Conservation (phyloP, 2,797 vertebrate genomes). For the Dendrocincla fuliginosa region DNA sequence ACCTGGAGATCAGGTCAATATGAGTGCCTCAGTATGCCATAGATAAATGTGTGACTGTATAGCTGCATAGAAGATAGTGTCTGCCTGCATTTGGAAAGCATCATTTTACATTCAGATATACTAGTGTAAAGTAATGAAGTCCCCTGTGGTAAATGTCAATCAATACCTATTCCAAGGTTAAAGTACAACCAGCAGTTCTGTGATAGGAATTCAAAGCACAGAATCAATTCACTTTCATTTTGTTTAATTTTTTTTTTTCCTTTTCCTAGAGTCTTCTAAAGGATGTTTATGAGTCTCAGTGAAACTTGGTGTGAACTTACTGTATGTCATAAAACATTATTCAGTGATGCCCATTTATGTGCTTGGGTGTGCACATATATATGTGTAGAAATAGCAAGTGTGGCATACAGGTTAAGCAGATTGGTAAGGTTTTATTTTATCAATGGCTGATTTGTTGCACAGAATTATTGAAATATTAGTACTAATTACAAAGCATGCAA, state of each 20-base stretch:
- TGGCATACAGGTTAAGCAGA: neutral
- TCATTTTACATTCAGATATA: constrained; percentile 35
- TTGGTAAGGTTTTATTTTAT: neutral
- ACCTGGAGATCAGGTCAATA: neutral
- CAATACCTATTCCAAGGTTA: constrained; percentile 57
- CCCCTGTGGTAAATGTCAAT: constrained; percentile 37
- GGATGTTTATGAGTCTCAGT: neutral
- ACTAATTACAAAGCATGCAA: neutral
- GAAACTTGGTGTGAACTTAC: neutral
- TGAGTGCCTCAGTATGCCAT: neutral
- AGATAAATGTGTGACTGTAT: neutral
- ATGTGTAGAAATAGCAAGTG: neutral
- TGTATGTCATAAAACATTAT: neutral
- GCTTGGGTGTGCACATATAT: neutral
- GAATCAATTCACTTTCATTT: constrained; percentile 19
- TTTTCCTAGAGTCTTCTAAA: neutral
- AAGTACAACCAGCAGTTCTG: constrained; percentile 26
- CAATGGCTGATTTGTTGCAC: neutral
- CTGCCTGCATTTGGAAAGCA: neutral
- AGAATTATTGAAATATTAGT: neutral
- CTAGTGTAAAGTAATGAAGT: constrained; percentile 32
- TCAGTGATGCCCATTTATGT: neutral
- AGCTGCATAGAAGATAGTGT: neutral
- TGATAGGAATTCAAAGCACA: constrained; percentile 38
- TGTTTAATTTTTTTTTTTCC: neutral